Base-by-base conservation (phyloP, 2,113 vertebrate species). In the Calyptommatus sinebrachiatus region DNA sequence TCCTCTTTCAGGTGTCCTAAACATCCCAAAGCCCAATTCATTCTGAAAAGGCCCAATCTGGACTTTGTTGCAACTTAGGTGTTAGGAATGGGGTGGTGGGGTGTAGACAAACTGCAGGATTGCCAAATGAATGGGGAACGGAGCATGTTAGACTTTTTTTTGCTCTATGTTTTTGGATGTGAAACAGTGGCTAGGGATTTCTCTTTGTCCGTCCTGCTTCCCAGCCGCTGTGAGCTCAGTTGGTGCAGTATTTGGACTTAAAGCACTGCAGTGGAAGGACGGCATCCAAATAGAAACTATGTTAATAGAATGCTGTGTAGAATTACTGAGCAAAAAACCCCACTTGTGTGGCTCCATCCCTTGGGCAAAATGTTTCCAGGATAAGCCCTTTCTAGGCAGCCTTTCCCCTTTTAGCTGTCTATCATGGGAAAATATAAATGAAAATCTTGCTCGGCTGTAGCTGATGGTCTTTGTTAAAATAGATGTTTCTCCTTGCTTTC, bases 211-310 rank as follows among this genome's bases (percentile, higher is more conserved):
- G 5, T 74, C 75, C 61, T 0, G 1, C 70, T 77, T 82, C 86
- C 87, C 82, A 80, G 84, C 84, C 79, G 69, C 24, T 79, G 0
- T 88, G n/a, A 88, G 90, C 85, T 90, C 87, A 86, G 80, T 41
- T 63, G 86, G 87, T 90, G 90, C 92, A 90, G 89, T 86, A 87
- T 91, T 89, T 86, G 88, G 90, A 88, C 77, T 87, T 90, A 82
- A 76, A 81, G 78, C 73, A 78, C 86, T 87, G 90, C 92, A 89
- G 90, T 88, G 88, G 74, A 77, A 84, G 84, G 68, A 73, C 84
- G 21, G 75, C 75, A 0, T 74, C 85, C 75, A 10, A 0, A 53
- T 73, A 66, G 35, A 26, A 29, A n/a, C 46, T 7, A 18, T 31
- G 68, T 29, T 62, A 77, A 26, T 0, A 77, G 77, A 76, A 84